Conservation (phyloP, 2,113 vertebrate genomes). For the Bostrychus sinensis region DNA sequence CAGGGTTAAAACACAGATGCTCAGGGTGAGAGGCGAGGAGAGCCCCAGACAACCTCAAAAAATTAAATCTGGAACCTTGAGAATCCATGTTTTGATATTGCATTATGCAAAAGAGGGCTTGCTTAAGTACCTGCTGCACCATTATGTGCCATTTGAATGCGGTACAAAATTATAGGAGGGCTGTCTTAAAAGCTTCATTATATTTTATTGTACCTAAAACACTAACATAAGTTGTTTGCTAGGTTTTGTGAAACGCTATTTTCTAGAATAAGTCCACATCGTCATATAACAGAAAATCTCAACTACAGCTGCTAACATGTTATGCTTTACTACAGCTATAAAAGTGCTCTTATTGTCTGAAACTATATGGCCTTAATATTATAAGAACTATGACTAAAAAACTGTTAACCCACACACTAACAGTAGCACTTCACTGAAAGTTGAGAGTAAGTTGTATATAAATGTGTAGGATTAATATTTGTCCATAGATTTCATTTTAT, state of each 20-base stretch:
- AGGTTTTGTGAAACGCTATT: not conserved
- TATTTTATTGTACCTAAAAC: not conserved
- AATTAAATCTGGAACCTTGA: constrained; percentile 29
- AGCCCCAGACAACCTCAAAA: constrained; percentile 12
- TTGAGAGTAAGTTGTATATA: constrained; percentile 16
- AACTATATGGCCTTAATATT: constrained; percentile 12
- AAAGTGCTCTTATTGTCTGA: constrained; percentile 27
- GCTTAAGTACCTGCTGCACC: constrained; percentile 33
- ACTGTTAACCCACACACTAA: not conserved
- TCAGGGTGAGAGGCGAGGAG: constrained; percentile 10
- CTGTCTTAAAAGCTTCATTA: not conserved
- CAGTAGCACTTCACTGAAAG: constrained; percentile 4
- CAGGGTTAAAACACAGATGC: constrained; percentile 43
- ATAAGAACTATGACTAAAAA: not conserved
- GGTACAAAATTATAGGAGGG: not conserved
- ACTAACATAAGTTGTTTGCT: not conserved
- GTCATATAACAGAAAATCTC: no score
- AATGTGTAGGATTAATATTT: constrained; percentile 18
- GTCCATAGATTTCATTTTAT: not conserved
- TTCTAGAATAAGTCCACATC: no score
- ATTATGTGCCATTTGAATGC: constrained; percentile 35
- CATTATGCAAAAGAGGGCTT: constrained; percentile 46
- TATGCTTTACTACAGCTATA: not conserved
- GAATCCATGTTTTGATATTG: constrained; percentile 39
- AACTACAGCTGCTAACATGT: not conserved